These are phyloP conservation scores for Anoplius nigerrimus DNA, from an alignment of 2,888 invertebrate species.

Conservation along the genomic window DNA sequence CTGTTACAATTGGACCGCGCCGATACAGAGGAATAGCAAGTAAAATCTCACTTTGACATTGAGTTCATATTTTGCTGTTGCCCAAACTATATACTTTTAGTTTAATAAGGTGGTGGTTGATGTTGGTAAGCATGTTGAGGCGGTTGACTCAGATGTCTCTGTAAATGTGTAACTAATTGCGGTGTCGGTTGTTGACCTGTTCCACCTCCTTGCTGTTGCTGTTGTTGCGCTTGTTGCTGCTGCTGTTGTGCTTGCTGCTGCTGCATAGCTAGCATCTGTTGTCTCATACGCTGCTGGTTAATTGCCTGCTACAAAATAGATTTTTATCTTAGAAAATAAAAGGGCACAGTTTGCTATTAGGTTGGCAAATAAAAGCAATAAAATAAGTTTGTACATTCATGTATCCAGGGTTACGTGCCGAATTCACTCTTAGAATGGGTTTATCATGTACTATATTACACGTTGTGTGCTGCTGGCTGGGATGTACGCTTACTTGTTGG, in stretches of 20 bases:
- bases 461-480: no score
- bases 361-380: no score
- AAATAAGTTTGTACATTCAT: background rate
- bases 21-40: no score
- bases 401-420: conserved; percentile 5
- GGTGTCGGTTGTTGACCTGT: conserved; percentile 77
- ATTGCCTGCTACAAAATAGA: conserved; percentile 63
- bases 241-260: conserved; percentile 75
- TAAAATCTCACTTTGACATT: no score
- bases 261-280: conserved; percentile 84
- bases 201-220: conserved; percentile 69
- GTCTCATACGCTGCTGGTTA: conserved; percentile 80
- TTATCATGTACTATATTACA: no score
- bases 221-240: conserved; percentile 75
- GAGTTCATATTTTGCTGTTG: no score
- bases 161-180: conserved; percentile 81
- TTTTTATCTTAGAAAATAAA: conserved; percentile 2
- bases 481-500: conserved; percentile 75
- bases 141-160: conserved; percentile 78
- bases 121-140: conserved; percentile 77
- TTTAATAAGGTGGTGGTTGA: conserved; percentile 78
- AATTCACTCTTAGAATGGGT: no score
- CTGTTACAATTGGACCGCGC: no score
- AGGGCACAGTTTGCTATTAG: no score
- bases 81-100: background rate